Evolutionary conservation across 2,888 invertebrate species (phyloP).

Genomic region (Sialis lutaria): DNA sequence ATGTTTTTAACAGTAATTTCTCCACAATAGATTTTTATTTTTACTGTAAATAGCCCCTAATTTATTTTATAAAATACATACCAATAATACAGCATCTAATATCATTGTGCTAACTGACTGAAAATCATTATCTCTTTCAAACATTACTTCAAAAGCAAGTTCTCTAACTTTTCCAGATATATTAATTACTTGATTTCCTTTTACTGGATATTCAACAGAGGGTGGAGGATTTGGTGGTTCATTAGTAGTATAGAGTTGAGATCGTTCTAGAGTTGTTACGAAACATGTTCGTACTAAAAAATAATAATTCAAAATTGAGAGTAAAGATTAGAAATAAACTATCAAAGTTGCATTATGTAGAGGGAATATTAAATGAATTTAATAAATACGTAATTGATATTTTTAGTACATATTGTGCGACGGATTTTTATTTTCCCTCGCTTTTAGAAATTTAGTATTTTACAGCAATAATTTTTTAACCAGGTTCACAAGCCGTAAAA

Average conservation of each 20-base stretch:
- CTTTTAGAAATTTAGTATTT: too few species aligned
- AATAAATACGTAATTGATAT: too few species aligned
- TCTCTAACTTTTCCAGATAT: constrained; percentile 60
- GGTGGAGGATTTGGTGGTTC: constrained; percentile 34
- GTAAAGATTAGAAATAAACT: too few species aligned
- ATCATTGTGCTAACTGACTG: constrained; percentile 71
- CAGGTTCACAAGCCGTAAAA: too few species aligned
- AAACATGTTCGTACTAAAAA: constrained; percentile 67
- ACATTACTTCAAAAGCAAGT: constrained; percentile 67
- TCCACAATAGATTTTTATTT: neutral
- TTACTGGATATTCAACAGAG: constrained; percentile 46
- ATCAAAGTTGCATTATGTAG: too few species aligned
- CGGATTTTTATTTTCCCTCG: too few species aligned
- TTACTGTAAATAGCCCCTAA: neutral
- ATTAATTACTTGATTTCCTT: constrained; percentile 39
- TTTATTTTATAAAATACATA: constrained; percentile 14
- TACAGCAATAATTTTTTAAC: too few species aligned
- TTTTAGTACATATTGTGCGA: too few species aligned
- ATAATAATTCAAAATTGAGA: neutral
- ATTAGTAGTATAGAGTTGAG: constrained; percentile 31
- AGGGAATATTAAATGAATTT: too few species aligned
- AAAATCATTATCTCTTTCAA: constrained; percentile 68
- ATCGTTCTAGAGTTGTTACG: constrained; percentile 58
- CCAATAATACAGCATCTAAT: constrained; percentile 59
- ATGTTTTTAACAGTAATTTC: neutral